Base-by-base conservation (phyloP, 2,888 invertebrate genomes). In the Amiota mariae region DNA sequence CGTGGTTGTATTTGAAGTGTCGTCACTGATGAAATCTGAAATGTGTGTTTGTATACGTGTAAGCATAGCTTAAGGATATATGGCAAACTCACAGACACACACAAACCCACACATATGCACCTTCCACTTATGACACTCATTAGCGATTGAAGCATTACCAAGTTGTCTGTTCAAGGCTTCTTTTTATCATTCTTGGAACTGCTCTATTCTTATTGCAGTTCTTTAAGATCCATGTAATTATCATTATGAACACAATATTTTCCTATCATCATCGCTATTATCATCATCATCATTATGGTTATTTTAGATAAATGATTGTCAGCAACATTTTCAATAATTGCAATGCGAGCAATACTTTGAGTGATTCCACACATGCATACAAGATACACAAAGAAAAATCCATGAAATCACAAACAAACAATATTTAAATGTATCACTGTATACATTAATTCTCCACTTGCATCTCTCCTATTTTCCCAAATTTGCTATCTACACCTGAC, bases 331-430 rank as follows among this genome's bases (percentile, higher is more conserved):
- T 85, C 85, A 83, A 80, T 86, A 85, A 84, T 85, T 83, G 83
- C 80, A 79, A 36, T 36, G 82, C 85, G 81, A 78, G 82, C 83
- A 84, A 82, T 85, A 85, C 80, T 86, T 83, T 84, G 85, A 83
- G 83, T 83, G 83, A 83, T 83, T 83, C 84, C 86, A 86, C 76
- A 78, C 82, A 79, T 80, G 2, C 24, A 24, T 24, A 24, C 61
- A 77, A 70, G 63, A 72, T 36, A 63, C 64, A 63, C 59, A 24
- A 57, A 51, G 11, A 48, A 57, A 61, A 67, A 68, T 48, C 49
- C 72, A 66, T 72, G 67, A 75, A 56, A 72, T 63, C 74, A 78
- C 77, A 79, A 77, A 73, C 76, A 81, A 78, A 76, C 82, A 84
- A 68, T 24, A 13, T 18, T 11, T 24, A 67, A 67, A 67, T 49